These are phyloP conservation scores for Tuta absoluta DNA, from an alignment of 2,888 invertebrate genomes.

Conservation along the genomic window DNA sequence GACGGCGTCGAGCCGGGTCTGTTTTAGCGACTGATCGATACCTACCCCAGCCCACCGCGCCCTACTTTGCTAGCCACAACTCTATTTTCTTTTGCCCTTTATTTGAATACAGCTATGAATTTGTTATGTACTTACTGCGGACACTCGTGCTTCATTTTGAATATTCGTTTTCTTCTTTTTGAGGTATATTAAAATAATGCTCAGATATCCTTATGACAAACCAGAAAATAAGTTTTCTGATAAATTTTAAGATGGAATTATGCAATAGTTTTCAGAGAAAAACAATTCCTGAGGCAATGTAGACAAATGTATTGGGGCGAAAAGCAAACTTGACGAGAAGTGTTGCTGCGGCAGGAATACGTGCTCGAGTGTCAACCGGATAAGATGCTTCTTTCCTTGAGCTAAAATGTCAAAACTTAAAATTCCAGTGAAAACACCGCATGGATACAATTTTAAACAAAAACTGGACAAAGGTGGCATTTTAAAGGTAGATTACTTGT, in stretches of 20 bases:
- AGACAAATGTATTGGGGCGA: slow-evolving; percentile 19
- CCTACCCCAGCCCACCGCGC: slow-evolving; percentile 61
- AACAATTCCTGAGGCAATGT: slow-evolving; percentile 18
- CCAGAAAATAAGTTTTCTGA: slow-evolving; percentile 15
- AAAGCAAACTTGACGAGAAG: slow-evolving; percentile 17
- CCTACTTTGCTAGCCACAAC: slow-evolving; percentile 69
- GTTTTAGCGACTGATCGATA: slow-evolving; percentile 77
- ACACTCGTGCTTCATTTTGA: slow-evolving; percentile 28
- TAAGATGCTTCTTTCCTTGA: background rate
- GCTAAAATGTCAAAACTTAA: background rate
- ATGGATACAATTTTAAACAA: background rate
- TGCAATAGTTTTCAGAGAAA: slow-evolving; percentile 25
- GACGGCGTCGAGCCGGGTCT: slow-evolving; percentile 58
- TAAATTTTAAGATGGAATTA: slow-evolving; percentile 21
- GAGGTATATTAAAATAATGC: slow-evolving; percentile 21
- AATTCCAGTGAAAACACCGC: slow-evolving; percentile 1
- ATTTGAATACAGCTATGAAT: slow-evolving; percentile 55
- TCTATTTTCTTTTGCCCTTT: slow-evolving; percentile 61
- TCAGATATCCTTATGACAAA: slow-evolving; percentile 24
- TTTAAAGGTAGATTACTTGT: slow-evolving; percentile 3
- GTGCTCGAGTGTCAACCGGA: slow-evolving; percentile 10
- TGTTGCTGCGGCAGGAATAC: slow-evolving; percentile 13
- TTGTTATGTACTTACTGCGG: slow-evolving; percentile 37
- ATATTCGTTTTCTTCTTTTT: slow-evolving; percentile 22
- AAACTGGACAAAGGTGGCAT: slow-evolving; percentile 1